A percentile compares a stretch with the other conserved stretches of the same genome.
phyloP scores from a whole-genome alignment of 2,888 invertebrate species.

The Autographa pulchrina region DNA sequence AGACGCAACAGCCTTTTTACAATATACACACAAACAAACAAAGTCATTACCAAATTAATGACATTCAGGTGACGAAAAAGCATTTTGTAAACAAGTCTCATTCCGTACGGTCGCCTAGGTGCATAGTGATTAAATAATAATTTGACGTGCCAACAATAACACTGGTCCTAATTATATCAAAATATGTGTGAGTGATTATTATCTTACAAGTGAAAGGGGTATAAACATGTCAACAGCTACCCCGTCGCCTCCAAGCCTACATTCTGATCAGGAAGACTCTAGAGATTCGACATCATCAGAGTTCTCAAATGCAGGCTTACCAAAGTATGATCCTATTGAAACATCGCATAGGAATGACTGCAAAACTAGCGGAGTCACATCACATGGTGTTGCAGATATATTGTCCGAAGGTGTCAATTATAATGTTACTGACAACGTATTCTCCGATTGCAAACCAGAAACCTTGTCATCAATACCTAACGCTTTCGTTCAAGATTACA shows the following conservation, averaged over 20 bases:
- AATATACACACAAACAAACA: conserved; percentile 80
- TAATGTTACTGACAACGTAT: conserved; percentile 69
- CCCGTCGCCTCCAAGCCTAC: conserved; percentile 76
- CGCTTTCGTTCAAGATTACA: conserved; percentile 82
- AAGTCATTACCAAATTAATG: conserved; percentile 88
- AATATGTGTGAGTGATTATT: conserved; percentile 37
- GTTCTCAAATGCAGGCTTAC: conserved; percentile 65
- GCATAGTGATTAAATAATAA: conserved; percentile 64
- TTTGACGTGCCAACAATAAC: conserved; percentile 45
- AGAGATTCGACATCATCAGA: conserved; percentile 75
- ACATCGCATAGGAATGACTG: conserved; percentile 63
- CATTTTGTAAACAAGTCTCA: conserved; percentile 87
- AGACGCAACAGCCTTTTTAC: conserved; percentile 71
- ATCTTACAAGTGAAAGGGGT: conserved; percentile 22
- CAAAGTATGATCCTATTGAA: conserved; percentile 64
- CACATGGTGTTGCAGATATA: conserved; percentile 84
- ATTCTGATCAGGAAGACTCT: conserved; percentile 75
- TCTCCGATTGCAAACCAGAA: conserved; percentile 77
- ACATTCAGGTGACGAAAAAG: conserved; percentile 86
- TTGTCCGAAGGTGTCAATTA: conserved; percentile 77
- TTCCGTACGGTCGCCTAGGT: conserved; percentile 78
- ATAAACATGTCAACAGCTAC: conserved; percentile 75
- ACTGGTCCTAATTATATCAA: conserved; percentile 26
- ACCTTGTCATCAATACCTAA: conserved; percentile 73
- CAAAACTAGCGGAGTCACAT: conserved; percentile 71